phyloP scores from a whole-genome alignment of 2,113 vertebrate genomes.

The Osmerus mordax region DNA sequence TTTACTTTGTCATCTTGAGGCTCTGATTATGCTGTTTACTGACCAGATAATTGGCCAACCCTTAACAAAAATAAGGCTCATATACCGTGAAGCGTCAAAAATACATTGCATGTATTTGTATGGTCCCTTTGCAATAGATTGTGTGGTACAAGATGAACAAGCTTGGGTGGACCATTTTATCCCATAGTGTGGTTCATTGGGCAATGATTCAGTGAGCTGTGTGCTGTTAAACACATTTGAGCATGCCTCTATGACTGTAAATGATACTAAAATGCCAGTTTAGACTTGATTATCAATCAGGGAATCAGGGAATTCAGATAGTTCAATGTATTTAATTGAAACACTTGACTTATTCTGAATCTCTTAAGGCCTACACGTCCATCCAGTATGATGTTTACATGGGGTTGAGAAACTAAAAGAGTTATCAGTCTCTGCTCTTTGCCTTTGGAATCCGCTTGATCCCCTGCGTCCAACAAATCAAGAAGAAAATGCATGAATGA shows the following conservation, averaged over 20 bases:
- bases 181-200: constrained; percentile 33
- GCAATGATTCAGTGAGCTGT: constrained; percentile 31
- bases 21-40: constrained; percentile 68
- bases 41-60: constrained; percentile 63
- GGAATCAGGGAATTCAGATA: background rate
- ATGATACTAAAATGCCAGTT: constrained; percentile 44
- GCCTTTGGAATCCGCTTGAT: too few relatives aligned
- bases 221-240: constrained; percentile 20
- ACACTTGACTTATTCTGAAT: too few relatives aligned
- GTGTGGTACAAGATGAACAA: constrained; percentile 20
- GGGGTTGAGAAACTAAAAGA: too few relatives aligned
- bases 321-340: too few relatives aligned
- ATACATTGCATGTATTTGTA: constrained; percentile 18
- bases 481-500: background rate
- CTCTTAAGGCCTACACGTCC: too few relatives aligned
- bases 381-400: too few relatives aligned
- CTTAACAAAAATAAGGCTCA: constrained; percentile 61
- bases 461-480: background rate
- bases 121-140: constrained; percentile 14
- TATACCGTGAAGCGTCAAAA: constrained; percentile 36
- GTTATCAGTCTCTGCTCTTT: too few relatives aligned
- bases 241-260: constrained; percentile 31
- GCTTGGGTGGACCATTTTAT: constrained; percentile 1
- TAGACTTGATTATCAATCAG: constrained; percentile 29
- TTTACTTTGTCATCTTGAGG: constrained; percentile 66